Conservation (phyloP, 2,797 vertebrate genomes). For the Phrynocephalus vlangalii region DNA sequence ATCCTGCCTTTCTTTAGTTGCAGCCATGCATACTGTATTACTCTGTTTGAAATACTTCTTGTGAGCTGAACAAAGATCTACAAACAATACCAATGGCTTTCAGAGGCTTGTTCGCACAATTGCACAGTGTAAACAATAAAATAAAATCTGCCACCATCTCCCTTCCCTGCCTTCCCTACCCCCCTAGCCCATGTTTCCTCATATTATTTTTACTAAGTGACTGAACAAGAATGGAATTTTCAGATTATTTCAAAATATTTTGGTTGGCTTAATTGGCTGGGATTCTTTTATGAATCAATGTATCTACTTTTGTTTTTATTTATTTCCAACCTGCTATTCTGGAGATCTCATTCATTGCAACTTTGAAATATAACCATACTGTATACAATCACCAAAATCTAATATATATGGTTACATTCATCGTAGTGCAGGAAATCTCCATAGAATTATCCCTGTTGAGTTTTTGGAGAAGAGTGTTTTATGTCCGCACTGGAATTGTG, state of each 20-base stretch:
- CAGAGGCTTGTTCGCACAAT: not conserved
- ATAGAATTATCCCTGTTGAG: not conserved
- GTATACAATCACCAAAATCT: too few relatives aligned
- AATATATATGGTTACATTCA: too few relatives aligned
- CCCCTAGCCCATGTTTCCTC: not conserved
- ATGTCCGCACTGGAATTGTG: not conserved
- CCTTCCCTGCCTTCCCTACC: not conserved
- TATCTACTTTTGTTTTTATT: not conserved
- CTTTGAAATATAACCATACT: too few relatives aligned
- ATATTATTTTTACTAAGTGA: constrained; percentile 14
- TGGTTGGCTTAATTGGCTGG: not conserved
- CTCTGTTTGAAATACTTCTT: constrained; percentile 10
- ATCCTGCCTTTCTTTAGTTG: constrained; percentile 36
- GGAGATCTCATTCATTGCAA: too few relatives aligned
- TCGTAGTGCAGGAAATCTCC: too few relatives aligned
- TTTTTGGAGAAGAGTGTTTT: not conserved
- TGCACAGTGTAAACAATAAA: not conserved
- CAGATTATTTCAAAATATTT: fast-evolving
- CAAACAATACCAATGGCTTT: not conserved
- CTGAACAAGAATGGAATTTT: fast-evolving
- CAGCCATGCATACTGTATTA: not conserved
- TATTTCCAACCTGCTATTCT: not conserved
- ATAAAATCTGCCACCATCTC: constrained; percentile 25
- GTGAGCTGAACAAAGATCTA: constrained; percentile 10
- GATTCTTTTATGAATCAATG: too few relatives aligned